A percentile compares a stretch with the other conserved stretches of the same genome.
Conservation (phyloP, 2,888 invertebrate species). For the Caenorhabditis sulstoni region DNA sequence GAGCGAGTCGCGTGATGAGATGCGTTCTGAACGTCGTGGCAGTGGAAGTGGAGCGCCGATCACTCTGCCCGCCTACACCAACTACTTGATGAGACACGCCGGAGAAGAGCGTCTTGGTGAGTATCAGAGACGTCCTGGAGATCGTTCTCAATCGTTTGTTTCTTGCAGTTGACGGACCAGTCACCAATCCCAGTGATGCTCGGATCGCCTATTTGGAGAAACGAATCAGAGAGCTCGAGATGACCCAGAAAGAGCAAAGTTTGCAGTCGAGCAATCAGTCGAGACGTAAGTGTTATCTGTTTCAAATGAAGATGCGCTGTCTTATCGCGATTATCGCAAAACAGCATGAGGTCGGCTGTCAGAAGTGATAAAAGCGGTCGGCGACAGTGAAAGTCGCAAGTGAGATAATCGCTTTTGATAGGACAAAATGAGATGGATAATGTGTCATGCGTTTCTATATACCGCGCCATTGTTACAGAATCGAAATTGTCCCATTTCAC, state of each 20-base stretch:
- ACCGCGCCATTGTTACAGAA: conserved; percentile 31
- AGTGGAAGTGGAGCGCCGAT: conserved; percentile 34
- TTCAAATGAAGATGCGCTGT: no score
- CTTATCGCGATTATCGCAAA: neutral
- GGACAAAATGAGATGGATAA: conserved; percentile 15
- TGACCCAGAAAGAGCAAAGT: conserved; percentile 42
- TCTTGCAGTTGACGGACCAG: conserved; percentile 59
- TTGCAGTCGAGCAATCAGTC: conserved; percentile 33
- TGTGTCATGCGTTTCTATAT: conserved; percentile 13
- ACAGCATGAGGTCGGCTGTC: conserved; percentile 13
- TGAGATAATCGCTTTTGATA: conserved; percentile 35
- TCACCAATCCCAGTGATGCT: conserved; percentile 38
- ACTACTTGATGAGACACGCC: conserved; percentile 38
- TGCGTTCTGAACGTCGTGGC: conserved; percentile 42
- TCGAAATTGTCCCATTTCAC: conserved; percentile 42
- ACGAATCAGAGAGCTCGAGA: conserved; percentile 52
- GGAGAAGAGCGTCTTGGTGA: conserved; percentile 57
- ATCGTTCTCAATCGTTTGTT: neutral
- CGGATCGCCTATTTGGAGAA: conserved; percentile 59
- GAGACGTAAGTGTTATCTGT: conserved; percentile 40
- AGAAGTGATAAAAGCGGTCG: conserved; percentile 14
- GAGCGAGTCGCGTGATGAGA: conserved; percentile 55
- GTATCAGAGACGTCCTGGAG: neutral
- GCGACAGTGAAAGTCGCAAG: conserved; percentile 28
- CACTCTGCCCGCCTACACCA: conserved; percentile 53